Evolutionary conservation across 1,140 invertebrate species (phyloP), one percentile per base, ranked within the genome.

Genomic region (Elymnias hypermnestra): DNA sequence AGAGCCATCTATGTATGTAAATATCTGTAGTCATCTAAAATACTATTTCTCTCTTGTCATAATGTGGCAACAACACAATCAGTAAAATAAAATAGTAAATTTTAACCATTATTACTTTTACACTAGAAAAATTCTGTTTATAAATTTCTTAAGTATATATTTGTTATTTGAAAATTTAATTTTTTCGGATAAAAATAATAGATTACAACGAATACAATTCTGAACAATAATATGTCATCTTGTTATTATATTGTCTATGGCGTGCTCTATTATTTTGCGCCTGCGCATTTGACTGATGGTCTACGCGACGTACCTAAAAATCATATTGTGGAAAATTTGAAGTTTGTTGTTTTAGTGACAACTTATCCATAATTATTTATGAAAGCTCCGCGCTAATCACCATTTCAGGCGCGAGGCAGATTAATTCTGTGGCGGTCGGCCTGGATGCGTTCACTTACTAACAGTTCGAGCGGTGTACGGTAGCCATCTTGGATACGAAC

Each of bases 401-500:
- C 64, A 69, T 78, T 76, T 71, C 72, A 77, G 69, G 78, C 78
- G 69, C 64, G 63, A 72, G 73, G 70, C 73, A 72, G 60, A 65
- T 76, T 67, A 65, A 72, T 75, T 74, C 67, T 61, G 63, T 72
- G 61, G 63, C 68, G 63, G 63, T 73, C 66, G 55, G 71, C 72
- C 73, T 83, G 76, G 73, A 85, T 82, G 76, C 75, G 65, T 79
- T 78, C 71, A 72, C 71, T 73, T 77, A 79, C 73, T 74, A 72
- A 68, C 68, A 81, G 71, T 79, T 75, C 77, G 74, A 87, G 84
- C 84, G 84, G 84, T 83, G 79, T 84, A 79, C 74, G 84, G 83
- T 85, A 85, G 84, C 84, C 84, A 87, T 87, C 84, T 87, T 87
- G 83, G 83, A 85, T 78, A 83, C 72, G 83, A 86, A 87, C 83